A percentile compares a stretch with the other conserved stretches of the same genome.
phyloP scores from a whole-genome alignment of 2,113 vertebrate genomes.

The Numenius arquata region DNA sequence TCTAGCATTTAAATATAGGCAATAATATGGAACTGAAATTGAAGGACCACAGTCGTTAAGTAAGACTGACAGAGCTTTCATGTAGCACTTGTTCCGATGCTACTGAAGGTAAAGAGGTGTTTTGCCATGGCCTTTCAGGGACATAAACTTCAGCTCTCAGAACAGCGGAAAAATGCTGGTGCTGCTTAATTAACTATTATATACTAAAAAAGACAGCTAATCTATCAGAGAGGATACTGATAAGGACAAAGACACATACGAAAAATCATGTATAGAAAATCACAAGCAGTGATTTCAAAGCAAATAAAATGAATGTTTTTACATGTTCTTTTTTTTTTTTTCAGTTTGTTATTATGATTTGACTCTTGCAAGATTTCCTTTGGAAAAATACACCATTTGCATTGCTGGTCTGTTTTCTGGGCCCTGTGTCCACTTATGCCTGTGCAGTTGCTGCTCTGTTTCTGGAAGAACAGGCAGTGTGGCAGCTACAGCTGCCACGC shows the following conservation, averaged over 20 bases:
- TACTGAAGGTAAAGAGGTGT: background rate
- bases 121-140: background rate
- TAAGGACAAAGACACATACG: background rate
- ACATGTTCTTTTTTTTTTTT: background rate
- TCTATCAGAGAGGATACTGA: background rate
- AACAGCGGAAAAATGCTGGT: background rate
- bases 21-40: background rate
- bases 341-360: background rate
- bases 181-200: background rate
- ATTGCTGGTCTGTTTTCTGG: conserved; percentile 60
- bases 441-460: conserved; percentile 53
- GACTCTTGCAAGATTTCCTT: conserved; percentile 16
- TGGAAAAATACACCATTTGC: conserved; percentile 60
- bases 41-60: background rate
- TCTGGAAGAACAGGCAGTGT: conserved; percentile 11
- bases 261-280: background rate
- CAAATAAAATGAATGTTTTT: background rate
- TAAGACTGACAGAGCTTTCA: background rate
- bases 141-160: background rate
- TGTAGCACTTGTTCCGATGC: background rate
- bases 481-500: conserved; percentile 30
- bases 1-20: background rate
- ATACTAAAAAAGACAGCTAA: background rate
- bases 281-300: background rate
- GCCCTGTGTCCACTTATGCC: conserved; percentile 16